phyloP scores from a whole-genome alignment of 2,113 vertebrate species.

The Ploceus nigricollis region DNA sequence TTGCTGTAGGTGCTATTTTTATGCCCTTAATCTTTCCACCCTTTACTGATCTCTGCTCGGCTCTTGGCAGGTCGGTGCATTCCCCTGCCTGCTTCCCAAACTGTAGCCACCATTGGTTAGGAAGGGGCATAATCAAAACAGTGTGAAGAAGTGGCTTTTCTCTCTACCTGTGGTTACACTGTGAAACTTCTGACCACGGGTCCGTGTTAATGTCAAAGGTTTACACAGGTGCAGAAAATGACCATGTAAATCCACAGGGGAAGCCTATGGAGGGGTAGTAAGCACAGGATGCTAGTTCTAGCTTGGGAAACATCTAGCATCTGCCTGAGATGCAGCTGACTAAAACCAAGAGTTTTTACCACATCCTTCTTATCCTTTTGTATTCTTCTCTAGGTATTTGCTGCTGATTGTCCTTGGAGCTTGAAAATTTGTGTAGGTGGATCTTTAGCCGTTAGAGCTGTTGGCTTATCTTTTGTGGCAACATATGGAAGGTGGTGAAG shows the following conservation, averaged over 20 bases:
- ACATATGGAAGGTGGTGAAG: neutral
- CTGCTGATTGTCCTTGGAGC: neutral
- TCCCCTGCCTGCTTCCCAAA: neutral
- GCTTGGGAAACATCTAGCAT: neutral
- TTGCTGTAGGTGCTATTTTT: neutral
- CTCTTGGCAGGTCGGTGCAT: neutral
- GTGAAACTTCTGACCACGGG: neutral
- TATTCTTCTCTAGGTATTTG: neutral
- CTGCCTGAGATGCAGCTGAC: neutral
- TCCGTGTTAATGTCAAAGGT: neutral
- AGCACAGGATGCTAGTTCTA: neutral
- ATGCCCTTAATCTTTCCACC: neutral
- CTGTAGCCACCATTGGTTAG: neutral
- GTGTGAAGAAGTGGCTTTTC: neutral
- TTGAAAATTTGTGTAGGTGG: neutral
- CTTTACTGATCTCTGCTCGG: neutral
- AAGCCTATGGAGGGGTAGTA: neutral
- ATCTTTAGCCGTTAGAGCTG: neutral
- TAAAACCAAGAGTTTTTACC: neutral
- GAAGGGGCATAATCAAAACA: neutral
- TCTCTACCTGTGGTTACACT: neutral
- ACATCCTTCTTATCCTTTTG: neutral
- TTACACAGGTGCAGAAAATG: neutral
- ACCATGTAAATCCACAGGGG: fast-evolving
- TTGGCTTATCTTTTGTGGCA: neutral